Evolutionary conservation across 2,797 vertebrate species (phyloP).

Genomic region (Ptychobarbus kaznakovi): DNA sequence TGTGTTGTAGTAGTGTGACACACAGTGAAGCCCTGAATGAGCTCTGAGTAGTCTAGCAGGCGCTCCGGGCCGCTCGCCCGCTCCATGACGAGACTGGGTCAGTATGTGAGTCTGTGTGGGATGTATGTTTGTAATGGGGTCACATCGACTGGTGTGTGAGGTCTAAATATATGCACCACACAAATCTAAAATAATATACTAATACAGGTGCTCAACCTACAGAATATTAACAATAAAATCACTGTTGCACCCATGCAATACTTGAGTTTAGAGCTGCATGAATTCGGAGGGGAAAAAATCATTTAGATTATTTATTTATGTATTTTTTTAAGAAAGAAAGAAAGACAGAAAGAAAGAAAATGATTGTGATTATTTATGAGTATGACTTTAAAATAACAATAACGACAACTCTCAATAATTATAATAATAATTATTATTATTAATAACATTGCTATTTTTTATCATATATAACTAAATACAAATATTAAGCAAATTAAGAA

Average conservation of each 20-base stretch:
- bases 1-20: background rate
- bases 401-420: too few species aligned
- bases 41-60: conserved; percentile 47
- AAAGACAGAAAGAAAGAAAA: background rate
- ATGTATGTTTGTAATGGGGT: background rate
- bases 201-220: background rate
- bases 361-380: background rate
- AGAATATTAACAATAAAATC: background rate
- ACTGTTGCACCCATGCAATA: background rate
- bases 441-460: too few species aligned
- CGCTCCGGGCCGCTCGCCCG: background rate
- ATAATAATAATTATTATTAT: too few species aligned
- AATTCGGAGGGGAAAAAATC: background rate
- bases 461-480: too few species aligned
- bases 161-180: background rate
- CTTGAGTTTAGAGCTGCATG: background rate
- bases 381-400: background rate
- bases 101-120: conserved; percentile 25
- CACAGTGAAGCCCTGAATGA: conserved; percentile 23
- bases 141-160: background rate
- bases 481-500: too few species aligned
- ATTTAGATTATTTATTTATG: background rate
- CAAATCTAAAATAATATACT: background rate
- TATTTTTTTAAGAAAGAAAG: background rate
- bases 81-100: conserved; percentile 19